Evolutionary conservation across 2,797 vertebrate genomes (phyloP).

Genomic region (Tapera naevia): DNA sequence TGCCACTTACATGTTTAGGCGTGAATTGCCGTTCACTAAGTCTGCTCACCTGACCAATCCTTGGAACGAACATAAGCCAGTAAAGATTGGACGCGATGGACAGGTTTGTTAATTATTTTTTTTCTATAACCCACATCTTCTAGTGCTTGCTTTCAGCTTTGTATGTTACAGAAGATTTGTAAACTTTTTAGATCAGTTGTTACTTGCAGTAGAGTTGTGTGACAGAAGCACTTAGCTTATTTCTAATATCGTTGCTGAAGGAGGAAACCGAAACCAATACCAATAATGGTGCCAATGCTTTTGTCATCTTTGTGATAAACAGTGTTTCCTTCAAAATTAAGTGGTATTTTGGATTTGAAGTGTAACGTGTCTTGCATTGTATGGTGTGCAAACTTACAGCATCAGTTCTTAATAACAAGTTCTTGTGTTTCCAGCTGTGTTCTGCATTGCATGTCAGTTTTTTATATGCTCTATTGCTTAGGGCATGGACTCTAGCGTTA

Average conservation of each 20-base stretch:
- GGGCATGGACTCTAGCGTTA: neutral
- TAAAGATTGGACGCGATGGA: constrained; percentile 98
- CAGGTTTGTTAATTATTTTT: constrained; percentile 82
- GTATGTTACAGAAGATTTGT: neutral
- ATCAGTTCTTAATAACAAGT: neutral
- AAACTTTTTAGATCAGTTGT: neutral
- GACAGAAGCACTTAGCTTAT: neutral
- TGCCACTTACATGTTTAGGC: constrained; percentile 78
- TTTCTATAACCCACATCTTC: neutral
- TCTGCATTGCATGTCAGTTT: neutral
- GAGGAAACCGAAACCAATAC: neutral
- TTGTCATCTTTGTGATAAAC: neutral
- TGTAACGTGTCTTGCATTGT: neutral
- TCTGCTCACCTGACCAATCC: constrained; percentile 95
- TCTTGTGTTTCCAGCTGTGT: neutral
- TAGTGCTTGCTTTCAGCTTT: neutral
- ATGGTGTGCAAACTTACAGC: neutral
- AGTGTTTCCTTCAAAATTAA: neutral
- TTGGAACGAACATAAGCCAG: constrained; percentile 98
- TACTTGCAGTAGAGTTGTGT: neutral
- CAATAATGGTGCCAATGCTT: neutral
- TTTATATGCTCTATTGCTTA: neutral
- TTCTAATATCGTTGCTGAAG: neutral
- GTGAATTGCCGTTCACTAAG: constrained; percentile 96
- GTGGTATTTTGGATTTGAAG: neutral